phyloP scores from a whole-genome alignment of 92 coral and sea anemone genomes.

The Bergia puertoricense region DNA sequence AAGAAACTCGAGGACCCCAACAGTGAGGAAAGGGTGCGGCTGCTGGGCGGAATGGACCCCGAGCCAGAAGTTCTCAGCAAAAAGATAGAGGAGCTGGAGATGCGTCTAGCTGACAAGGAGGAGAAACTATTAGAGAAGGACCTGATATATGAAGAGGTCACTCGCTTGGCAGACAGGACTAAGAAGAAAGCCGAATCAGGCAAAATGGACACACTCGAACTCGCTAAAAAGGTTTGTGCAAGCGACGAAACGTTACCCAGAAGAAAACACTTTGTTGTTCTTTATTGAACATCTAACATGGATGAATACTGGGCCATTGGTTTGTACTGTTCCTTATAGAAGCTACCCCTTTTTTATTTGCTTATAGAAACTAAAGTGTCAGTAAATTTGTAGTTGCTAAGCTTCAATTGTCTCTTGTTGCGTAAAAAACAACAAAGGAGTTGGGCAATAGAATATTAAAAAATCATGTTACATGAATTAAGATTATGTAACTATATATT shows the following conservation, averaged over 20 bases:
- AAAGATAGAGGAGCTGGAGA: conserved; percentile 95
- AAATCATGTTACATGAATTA: too few relatives aligned
- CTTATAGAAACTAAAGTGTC: not conserved
- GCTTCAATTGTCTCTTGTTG: not conserved
- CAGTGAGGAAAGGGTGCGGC: conserved; percentile 84
- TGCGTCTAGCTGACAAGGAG: conserved; percentile 95
- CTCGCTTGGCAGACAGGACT: conserved; percentile 94
- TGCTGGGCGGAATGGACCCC: conserved; percentile 91
- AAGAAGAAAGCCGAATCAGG: conserved; percentile 96
- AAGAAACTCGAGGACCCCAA: conserved; percentile 88
- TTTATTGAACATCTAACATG: not conserved
- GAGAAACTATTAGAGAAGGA: conserved; percentile 97
- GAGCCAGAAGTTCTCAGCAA: conserved; percentile 90
- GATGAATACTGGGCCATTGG: too few relatives aligned
- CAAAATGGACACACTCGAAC: conserved; percentile 90
- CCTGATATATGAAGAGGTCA: conserved; percentile 95
- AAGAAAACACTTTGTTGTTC: not conserved
- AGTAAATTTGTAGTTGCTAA: too few relatives aligned
- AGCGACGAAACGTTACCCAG: not conserved
- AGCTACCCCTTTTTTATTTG: not conserved
- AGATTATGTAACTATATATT: too few relatives aligned
- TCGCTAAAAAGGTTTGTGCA: conserved; percentile 87
- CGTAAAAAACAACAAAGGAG: too few relatives aligned
- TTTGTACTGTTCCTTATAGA: too few relatives aligned
- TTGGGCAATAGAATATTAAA: too few relatives aligned